Base-by-base conservation (phyloP, 1,140 invertebrate species). In the Lutraria rhynchaena region DNA sequence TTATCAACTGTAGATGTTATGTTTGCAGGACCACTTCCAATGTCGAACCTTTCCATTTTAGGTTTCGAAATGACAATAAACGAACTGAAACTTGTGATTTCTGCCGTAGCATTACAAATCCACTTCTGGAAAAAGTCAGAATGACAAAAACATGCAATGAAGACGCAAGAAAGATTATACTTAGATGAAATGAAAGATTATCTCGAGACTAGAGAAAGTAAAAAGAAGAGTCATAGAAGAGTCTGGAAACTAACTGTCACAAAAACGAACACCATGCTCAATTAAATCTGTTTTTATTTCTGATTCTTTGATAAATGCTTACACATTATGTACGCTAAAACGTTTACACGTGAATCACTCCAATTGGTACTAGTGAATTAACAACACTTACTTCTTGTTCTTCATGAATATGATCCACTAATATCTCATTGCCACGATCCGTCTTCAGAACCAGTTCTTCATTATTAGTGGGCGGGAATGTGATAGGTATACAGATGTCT, bases 371-470 rank as follows among this genome's bases (percentile, higher is more conserved):
- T 55, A 5, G n/a, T 9, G 29, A 33, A 0, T 9, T 11, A 74
- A 27, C 22, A 24, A 55, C 19, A 27, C 7, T 29, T 37, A 74
- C 53, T 37, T 9, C 55, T 22, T 74, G 24, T 44, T 74, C 71
- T 49, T 74, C 71, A 19, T 41, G 58, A 9, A 74, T 41, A 44
- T 58, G 17, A 22, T 35, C 57, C 0, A 61, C 24, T 15, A 33
- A 11, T 24, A 60, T 44, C 27, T 74, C 71, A 41, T 15, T n/a
- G 33, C 41, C 41, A 17, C 29, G 58, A 35, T 74, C 41, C 11
- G 71, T 61, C 24, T 61, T 74, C n/a, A 74, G 17, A 19, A 74
- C 37, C 22, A 74, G n/a, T 61, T 74, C 71, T 61, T 74, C 71
- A 35, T 51, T n/a, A 15, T 27, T 31, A 46, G 5, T 19, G 3